phyloP scores from a whole-genome alignment of 2,797 vertebrate species.

The Diglossa cyanea region DNA sequence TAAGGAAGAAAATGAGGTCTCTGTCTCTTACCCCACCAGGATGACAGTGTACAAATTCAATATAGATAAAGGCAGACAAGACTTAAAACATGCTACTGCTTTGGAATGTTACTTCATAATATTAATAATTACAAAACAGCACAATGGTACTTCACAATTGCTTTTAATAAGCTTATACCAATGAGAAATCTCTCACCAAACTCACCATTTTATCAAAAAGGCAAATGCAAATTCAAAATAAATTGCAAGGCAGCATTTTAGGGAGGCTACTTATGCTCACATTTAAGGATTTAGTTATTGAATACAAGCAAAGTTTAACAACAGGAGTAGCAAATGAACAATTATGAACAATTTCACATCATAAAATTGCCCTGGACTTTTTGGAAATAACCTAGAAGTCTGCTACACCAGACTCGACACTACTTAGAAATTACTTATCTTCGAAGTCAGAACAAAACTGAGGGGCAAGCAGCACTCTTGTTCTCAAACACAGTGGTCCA shows the following conservation, averaged over 20 bases:
- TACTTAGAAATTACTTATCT: neutral
- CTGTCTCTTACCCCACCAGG: neutral
- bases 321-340: neutral
- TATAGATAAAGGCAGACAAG: neutral
- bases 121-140: neutral
- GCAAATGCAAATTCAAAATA: neutral
- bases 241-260: neutral
- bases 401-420: neutral
- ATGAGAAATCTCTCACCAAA: neutral
- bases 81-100: neutral
- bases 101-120: neutral
- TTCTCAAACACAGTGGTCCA: neutral
- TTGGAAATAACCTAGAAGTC: neutral
- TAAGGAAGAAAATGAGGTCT: neutral
- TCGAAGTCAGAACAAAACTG: neutral
- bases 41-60: neutral
- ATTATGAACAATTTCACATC: neutral
- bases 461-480: neutral
- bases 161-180: neutral
- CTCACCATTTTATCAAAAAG: neutral
- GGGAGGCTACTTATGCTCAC: neutral
- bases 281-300: neutral
- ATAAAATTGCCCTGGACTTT: neutral
- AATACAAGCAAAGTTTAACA: neutral
- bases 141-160: neutral